phyloP scores from a whole-genome alignment of 2,888 invertebrate genomes.

The Trachelus stipa region DNA sequence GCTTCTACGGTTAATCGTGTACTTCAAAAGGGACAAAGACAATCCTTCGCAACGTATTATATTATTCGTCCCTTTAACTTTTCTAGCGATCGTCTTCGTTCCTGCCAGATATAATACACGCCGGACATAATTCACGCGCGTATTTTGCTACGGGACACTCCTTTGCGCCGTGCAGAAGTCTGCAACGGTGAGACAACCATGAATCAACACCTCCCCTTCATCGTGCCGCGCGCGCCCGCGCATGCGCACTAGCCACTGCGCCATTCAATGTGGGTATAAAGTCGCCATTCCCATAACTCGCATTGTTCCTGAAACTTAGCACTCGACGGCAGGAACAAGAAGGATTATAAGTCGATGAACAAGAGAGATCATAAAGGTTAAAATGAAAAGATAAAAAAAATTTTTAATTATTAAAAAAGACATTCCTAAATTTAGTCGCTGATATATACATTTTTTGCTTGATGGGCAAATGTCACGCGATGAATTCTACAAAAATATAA shows the following conservation, averaged over 20 bases:
- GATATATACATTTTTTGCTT: background rate
- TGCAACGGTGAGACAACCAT: conserved; percentile 26
- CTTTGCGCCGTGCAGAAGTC: background rate
- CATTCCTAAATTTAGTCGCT: background rate
- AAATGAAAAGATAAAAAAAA: background rate
- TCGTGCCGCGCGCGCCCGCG: background rate
- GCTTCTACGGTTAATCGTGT: background rate
- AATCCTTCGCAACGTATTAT: background rate
- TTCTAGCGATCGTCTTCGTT: background rate
- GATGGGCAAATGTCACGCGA: background rate
- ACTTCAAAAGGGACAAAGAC: background rate
- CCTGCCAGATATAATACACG: background rate
- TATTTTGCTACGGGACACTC: background rate
- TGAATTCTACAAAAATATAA: background rate
- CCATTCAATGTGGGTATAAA: background rate
- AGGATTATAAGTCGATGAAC: no score
- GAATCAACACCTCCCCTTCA: conserved; percentile 31
- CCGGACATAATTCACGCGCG: background rate
- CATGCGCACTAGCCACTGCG: background rate
- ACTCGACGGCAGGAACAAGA: background rate
- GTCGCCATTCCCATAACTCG: conserved; percentile 2
- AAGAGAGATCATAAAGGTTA: background rate
- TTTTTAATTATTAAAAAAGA: background rate
- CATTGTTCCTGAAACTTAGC: conserved; percentile 7
- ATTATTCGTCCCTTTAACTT: background rate